These are phyloP conservation scores for Drosophila equinoxialis DNA, from an alignment of 1,140 invertebrate species.

Conservation along the genomic window DNA sequence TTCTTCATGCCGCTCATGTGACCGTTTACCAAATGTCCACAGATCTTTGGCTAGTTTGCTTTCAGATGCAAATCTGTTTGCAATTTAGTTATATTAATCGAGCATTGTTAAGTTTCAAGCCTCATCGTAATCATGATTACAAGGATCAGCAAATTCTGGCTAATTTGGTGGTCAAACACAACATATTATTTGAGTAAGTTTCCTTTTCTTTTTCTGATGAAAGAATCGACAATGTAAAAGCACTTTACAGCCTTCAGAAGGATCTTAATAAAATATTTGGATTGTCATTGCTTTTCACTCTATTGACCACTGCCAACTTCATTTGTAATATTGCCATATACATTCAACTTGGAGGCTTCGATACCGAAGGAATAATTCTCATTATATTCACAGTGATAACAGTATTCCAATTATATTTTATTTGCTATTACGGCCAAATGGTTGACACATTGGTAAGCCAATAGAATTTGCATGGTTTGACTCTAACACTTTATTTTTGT, in stretches of 20 bases:
- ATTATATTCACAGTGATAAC: conserved; percentile 48
- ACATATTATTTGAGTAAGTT: conserved; percentile 44
- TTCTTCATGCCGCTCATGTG: conserved; percentile 51
- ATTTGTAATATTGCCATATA: conserved; percentile 55
- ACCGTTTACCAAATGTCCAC: conserved; percentile 47
- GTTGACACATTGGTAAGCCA: conserved; percentile 37
- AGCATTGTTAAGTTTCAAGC: conserved; percentile 37
- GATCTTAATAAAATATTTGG: conserved; percentile 50
- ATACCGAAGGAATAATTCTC: conserved; percentile 44
- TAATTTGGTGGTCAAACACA: conserved; percentile 50
- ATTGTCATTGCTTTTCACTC: conserved; percentile 40
- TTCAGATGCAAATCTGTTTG: conserved; percentile 58
- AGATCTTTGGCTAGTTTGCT: conserved; percentile 58
- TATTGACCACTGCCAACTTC: conserved; percentile 48
- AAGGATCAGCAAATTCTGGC: conserved; percentile 42
- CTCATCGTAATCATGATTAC: conserved; percentile 17
- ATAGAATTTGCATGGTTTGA: neutral
- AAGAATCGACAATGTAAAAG: too few species aligned
- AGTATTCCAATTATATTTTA: conserved; percentile 43
- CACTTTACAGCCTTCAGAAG: conserved; percentile 33
- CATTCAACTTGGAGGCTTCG: conserved; percentile 44
- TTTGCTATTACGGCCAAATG: conserved; percentile 59
- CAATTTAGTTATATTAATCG: conserved; percentile 50
- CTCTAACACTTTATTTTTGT: too few species aligned
- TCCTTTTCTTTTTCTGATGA: too few species aligned